Evolutionary conservation across 1,140 invertebrate genomes (phyloP).

Genomic region (Teleogryllus occipitalis): DNA sequence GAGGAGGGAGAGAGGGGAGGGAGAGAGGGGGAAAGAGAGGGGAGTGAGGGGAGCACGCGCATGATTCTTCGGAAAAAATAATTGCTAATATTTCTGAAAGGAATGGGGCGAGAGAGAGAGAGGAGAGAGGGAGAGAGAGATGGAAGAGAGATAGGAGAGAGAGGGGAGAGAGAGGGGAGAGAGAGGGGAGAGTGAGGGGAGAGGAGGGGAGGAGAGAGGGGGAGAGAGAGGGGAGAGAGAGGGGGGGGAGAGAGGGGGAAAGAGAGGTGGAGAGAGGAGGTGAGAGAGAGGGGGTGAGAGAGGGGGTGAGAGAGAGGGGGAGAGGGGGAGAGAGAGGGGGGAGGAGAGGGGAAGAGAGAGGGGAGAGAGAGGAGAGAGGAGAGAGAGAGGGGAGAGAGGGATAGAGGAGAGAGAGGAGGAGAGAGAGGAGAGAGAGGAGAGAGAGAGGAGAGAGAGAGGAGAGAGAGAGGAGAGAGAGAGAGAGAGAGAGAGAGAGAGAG

Average conservation of each 20-base stretch:
- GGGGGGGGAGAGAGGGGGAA: background rate
- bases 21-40: too few species aligned
- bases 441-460: background rate
- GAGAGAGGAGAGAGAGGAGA: background rate
- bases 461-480: background rate
- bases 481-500: background rate
- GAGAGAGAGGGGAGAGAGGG: background rate
- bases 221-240: background rate
- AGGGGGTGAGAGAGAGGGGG: background rate
- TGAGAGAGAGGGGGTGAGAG: conserved; percentile 7
- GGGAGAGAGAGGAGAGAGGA: background rate
- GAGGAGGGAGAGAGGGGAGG: background rate
- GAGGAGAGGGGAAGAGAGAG: background rate
- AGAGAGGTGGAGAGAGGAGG: background rate
- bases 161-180: background rate
- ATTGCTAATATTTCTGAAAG: too few species aligned
- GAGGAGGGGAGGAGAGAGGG: background rate
- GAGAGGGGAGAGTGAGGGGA: too few species aligned
- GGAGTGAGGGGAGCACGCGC: too few species aligned
- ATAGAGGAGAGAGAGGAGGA: too few species aligned
- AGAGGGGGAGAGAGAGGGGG: background rate
- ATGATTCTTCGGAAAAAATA: too few species aligned
- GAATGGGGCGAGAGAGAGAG: conserved; percentile 8
- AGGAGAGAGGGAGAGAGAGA: conserved; percentile 7
- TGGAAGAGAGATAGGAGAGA: background rate